Evolutionary conservation across 53 echinoderm and acorn worm species (phyloP), one percentile per base, ranked within the genome.

Genomic region (Zoroaster sp.): DNA sequence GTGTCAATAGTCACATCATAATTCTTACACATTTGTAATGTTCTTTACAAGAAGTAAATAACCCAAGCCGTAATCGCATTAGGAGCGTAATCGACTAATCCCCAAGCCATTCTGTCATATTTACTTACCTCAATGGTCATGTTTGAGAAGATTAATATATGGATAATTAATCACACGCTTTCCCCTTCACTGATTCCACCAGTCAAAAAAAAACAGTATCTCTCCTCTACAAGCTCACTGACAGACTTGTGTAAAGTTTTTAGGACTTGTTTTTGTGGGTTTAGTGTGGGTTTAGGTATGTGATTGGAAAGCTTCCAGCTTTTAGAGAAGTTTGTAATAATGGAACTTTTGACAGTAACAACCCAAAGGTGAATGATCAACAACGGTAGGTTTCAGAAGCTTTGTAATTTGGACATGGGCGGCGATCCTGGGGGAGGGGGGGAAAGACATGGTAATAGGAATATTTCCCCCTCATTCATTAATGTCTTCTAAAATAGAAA

Each of bases 11-110:
- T 23, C 55, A 36, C 35, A 78, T 78, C 59, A 59, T 78, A 55
- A 54, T 59, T 39, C 55, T 53, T 77, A 55, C 78, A 78, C n/a
- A 38, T 78, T 49, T 77, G 5, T 33, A 77, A 59, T 45, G 25
- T 59, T 53, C 14, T 78, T 78, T 40, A 31, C 77, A 53, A 49
- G 52, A 25, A 47, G 75, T 14, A 51, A 77, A 52, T 55, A 78
- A 38, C 35, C 12, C 18, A 59, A 78, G 55, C 25, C 53, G 32
- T 59, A 78, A 78, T 78, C 59, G 78, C 78, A 78, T 78, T 78
- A 78, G 21, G 4, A 8, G 18, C 11, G 43, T 76, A 76, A 51
- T 76, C 76, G 15, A 76, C 23, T 59, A 59, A 59, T 59, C 63
- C 25, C 63, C 15, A 30, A 73, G 28, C 45, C 47, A 45, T 51